Base-by-base conservation (phyloP, 2,113 vertebrate genomes). In the Hyla sarda region DNA sequence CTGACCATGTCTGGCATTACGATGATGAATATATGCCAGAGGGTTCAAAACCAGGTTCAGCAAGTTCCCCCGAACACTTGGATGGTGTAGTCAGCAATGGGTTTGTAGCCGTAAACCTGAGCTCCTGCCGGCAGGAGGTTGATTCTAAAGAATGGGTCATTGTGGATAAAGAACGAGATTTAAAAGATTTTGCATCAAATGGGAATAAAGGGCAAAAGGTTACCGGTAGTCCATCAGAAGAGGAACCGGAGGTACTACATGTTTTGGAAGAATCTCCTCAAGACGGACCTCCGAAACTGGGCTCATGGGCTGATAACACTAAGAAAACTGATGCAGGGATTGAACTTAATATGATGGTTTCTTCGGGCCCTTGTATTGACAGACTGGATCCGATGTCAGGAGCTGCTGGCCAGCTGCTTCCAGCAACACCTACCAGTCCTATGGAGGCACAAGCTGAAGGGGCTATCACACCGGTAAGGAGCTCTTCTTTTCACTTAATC, bases 61-160 rank as follows among this genome's bases (percentile, higher is more conserved):
- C 92, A 78, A 93, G 91, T 76, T 97, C 97, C 77, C 92, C 95
- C 79, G 97, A 98, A 89, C 96, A 97, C 28, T 94, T 89, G 80
- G 96, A 97, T 88, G 97, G 95, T 71, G 95, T 93, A 34, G 94
- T 92, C 88, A 98, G 95, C 92, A 97, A 96, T 87, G 97, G 96
- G 67, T 99, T 98, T 87, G 95, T 99, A 90, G 97, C 97, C 74
- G 94, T 99, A 82, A 98, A 99, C 89, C 90, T 99, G 90, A 99
- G 94, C 93, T 98, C 97, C 87, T 97, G 94, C 89, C 95, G 93
- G 90, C 97, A 98, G 87, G 97, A 99, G 30, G 86, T 96, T 87
- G 98, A 99, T 93, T 97, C 97, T 45, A 96, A 94, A 88, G 98
- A 99, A 87, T 99, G 98, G 98, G 97, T 99, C 72, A 95, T 99